phyloP scores from a whole-genome alignment of 1,140 invertebrate genomes.

The Ceratitis capitata region DNA sequence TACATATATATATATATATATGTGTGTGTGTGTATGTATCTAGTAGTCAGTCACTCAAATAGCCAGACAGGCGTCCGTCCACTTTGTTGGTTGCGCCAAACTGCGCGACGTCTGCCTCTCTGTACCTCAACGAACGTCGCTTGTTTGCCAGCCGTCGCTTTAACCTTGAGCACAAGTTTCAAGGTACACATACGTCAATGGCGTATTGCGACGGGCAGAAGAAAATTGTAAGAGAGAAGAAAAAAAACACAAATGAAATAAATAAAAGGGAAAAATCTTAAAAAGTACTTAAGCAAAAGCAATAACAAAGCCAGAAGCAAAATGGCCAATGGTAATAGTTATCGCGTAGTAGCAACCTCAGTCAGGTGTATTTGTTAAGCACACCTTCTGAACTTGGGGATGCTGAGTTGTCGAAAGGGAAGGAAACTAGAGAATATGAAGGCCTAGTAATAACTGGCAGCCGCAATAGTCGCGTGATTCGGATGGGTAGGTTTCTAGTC shows the following conservation, averaged over 20 bases:
- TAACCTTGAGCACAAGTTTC: conserved; percentile 42
- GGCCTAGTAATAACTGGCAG: too few relatives aligned
- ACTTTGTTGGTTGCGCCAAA: background rate
- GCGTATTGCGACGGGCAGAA: background rate
- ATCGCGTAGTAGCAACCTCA: background rate
- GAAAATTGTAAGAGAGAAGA: background rate
- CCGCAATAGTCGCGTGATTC: too few relatives aligned
- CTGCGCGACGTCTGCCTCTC: background rate
- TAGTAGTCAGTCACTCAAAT: conserved; percentile 4
- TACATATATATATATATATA: too few relatives aligned
- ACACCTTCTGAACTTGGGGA: too few relatives aligned
- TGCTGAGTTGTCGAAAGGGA: too few relatives aligned
- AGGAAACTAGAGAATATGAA: too few relatives aligned
- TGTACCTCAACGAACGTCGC: background rate
- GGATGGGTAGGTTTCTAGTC: too few relatives aligned
- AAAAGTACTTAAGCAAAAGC: too few relatives aligned
- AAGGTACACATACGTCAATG: conserved; percentile 42
- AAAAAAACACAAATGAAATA: background rate
- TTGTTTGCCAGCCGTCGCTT: conserved; percentile 6
- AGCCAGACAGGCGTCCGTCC: background rate
- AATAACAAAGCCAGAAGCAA: too few relatives aligned
- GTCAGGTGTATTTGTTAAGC: background rate
- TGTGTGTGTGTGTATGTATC: too few relatives aligned
- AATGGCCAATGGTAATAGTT: background rate
- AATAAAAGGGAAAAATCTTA: background rate